These are phyloP conservation scores for Apis dorsata DNA, from an alignment of 1,140 invertebrate genomes.

Conservation along the genomic window DNA sequence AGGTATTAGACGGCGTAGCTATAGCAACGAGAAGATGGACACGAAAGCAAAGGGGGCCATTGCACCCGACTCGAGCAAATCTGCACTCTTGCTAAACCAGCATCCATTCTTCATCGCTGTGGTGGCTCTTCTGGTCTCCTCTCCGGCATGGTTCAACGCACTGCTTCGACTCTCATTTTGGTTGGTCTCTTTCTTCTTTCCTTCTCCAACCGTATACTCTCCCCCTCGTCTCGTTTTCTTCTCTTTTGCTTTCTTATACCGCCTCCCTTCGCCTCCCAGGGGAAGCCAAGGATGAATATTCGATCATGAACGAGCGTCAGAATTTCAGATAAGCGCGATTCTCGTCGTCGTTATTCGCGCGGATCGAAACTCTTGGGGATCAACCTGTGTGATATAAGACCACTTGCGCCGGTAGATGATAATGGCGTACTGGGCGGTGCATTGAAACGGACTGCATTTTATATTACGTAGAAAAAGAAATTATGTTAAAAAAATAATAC, in stretches of 20 bases:
- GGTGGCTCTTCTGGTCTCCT: conserved; percentile 62
- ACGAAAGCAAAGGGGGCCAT: conserved; percentile 74
- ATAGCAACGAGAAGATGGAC: conserved; percentile 75
- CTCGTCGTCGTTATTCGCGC: conserved; percentile 37
- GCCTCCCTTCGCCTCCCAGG: conserved; percentile 11
- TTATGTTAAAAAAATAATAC: not conserved
- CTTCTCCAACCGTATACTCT: conserved; percentile 4
- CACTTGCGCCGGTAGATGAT: conserved; percentile 28
- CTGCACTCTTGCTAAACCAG: conserved; percentile 78
- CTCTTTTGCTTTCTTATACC: conserved; percentile 24
- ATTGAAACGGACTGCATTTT: not conserved
- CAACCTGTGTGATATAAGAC: conserved; percentile 36
- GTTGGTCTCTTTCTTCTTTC: conserved; percentile 39
- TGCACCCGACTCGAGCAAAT: conserved; percentile 77
- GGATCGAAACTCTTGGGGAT: conserved; percentile 53
- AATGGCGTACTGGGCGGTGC: conserved; percentile 28
- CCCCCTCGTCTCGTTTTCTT: conserved; percentile 30
- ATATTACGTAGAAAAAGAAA: not conserved
- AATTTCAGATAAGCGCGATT: conserved; percentile 62
- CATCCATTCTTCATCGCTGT: conserved; percentile 76
- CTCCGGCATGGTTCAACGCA: conserved; percentile 63
- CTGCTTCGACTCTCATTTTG: conserved; percentile 54
- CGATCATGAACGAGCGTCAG: conserved; percentile 56
- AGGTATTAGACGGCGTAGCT: conserved; percentile 73
- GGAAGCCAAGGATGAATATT: conserved; percentile 62